Base-by-base conservation (phyloP, 1,140 invertebrate genomes). In the Drosophila navojoa region DNA sequence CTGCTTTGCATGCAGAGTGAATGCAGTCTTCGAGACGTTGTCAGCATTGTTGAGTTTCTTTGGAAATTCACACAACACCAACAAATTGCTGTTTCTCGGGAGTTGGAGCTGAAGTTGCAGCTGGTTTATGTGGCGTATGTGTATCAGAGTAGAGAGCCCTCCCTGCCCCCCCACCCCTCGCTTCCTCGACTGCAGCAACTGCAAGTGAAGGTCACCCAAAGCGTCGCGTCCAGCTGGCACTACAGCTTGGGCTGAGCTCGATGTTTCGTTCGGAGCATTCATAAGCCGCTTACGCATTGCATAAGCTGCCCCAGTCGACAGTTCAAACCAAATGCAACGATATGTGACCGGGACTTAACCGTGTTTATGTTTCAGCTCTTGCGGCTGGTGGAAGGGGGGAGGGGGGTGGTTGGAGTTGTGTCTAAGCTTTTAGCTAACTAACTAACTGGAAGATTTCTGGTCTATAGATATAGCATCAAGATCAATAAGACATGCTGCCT, bases 11-110 rank as follows among this genome's bases (percentile, higher is more conserved):
- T 72, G 62, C 70, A 59, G 52, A 62, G 52, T 22, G 58, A 47
- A 63, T 54, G 64, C 64, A 11, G 42, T 57, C 38, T 45, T 55
- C 29, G 32, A 54, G 29, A 71, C 38, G 54, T 64, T 53, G 62
- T 58, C 69, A 66, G 62, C 62, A 54, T 72, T 67, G 62, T 67
- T 59, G 53, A 57, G 45, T 71, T 71, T 66, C 69, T 72, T 67
- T 53, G 62, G 70, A 72, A 72, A 72, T 59, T 19, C 38, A 67
- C 38, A 52, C 52, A 38, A 69, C 38, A 25, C 1, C 29, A 61
- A 38, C 3, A 38, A 55, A 32, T 25, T 49, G 50, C 25, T 32
- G 27, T 19, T 63, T 19, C 27, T 35, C 19, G 10, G 32, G 32
- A 35, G 32, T 35, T 10, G 35, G 7, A 44, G 42, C 5, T 42